Evolutionary conservation across 92 coral and sea anemone species (phyloP), one percentile per base, ranked within the genome.

Genomic region (Siderastrea radians): DNA sequence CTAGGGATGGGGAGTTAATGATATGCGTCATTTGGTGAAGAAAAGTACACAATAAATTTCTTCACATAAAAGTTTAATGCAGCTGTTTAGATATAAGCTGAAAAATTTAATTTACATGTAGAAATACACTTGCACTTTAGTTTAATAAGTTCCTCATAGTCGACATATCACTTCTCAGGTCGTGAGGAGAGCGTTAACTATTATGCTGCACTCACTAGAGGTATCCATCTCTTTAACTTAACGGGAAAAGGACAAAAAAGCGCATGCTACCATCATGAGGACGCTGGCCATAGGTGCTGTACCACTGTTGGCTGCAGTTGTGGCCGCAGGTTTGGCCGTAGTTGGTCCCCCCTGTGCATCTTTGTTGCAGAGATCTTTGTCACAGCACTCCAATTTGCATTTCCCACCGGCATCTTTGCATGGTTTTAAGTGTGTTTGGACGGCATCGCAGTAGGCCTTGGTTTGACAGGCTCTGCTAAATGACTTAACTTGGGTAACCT

Each of bases 261-360:
- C 50, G 64, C 79, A 75, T 10, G 65, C 47, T 49, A 75, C 44
- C 79, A 75, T 75, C 2, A 75, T 49, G 49, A 75, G 44, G 38
- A 26, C 38, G 38, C 38, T 26, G 38, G 38, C 38, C 38, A 26
- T 26, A 26, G 38, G 38, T 26, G 64, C 15, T 52, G 79, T 64
- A 75, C 63, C 49, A 75, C 5, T 17, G 62, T 15, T 10, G 55
- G 38, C 38, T 26, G 38, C 38, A 26, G 38, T 26, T 26, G 38
- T 26, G 38, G 38, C 38, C 38, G 38, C 38, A 26, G 38, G 38
- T 26, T 26, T 26, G 38, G 38, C 38, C 38, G 38, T 26, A 26
- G 38, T 26, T 26, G 38, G 38, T 26, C 38, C 38, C 38, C 38
- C 38, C 38, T 26, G 9, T 53, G 79, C 14, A 26, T 50, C 63